These are phyloP conservation scores for Nasonovia ribisnigri DNA, from an alignment of 2,888 invertebrate genomes.

Conservation along the genomic window DNA sequence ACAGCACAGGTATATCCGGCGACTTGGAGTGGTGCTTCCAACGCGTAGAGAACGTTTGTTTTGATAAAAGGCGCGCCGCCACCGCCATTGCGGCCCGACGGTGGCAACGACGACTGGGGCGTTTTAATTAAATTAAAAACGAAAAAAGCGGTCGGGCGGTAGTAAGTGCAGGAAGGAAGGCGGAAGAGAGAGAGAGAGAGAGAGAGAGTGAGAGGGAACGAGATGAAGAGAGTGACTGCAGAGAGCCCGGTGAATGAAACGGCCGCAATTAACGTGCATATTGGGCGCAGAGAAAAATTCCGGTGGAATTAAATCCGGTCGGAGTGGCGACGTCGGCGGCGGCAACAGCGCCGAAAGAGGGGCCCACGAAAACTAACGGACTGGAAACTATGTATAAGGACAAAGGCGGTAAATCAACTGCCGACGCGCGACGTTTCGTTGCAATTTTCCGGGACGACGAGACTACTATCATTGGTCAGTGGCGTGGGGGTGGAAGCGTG, in stretches of 20 bases:
- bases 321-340: not conserved
- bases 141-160: not conserved
- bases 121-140: slow-evolving; percentile 52
- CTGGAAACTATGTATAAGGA: slow-evolving; percentile 58
- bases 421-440: slow-evolving; percentile 4
- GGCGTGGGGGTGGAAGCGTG: not conserved
- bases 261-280: slow-evolving; percentile 62
- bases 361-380: slow-evolving; percentile 51
- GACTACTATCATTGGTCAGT: slow-evolving; percentile 5
- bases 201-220: too few relatives aligned
- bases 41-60: not conserved
- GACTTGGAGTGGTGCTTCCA: not conserved
- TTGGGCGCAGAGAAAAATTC: slow-evolving; percentile 47
- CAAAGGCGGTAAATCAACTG: slow-evolving; percentile 60
- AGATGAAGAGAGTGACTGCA: not conserved
- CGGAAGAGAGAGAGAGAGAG: not conserved
- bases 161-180: not conserved
- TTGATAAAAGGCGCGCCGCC: not conserved
- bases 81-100: not conserved
- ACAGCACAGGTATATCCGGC: too few relatives aligned
- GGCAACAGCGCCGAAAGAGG: not conserved
- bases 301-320: slow-evolving; percentile 38
- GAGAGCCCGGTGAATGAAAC: not conserved
- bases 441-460: slow-evolving; percentile 47
- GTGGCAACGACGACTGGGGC: not conserved